These are phyloP conservation scores for Peromyscus attwateri DNA, from an alignment of 2,797 vertebrate species.

Conservation along the genomic window DNA sequence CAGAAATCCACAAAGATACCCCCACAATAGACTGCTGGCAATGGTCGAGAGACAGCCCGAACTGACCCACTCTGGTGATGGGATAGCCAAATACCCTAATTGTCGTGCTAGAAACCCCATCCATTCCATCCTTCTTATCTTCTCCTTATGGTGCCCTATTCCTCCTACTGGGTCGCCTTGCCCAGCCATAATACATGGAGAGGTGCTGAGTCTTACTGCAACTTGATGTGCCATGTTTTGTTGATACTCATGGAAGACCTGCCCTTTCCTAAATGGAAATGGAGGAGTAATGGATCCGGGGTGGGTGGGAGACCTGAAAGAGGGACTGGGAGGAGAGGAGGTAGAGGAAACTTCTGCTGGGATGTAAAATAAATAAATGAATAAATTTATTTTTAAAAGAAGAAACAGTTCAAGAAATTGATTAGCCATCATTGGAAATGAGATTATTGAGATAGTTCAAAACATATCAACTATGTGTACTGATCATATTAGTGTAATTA, in stretches of 20 bases:
- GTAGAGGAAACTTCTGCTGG: not conserved
- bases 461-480: not conserved
- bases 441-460: not conserved
- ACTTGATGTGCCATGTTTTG: not conserved
- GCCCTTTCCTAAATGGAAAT: not conserved
- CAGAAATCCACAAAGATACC: too few species aligned
- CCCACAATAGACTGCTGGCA: too few species aligned
- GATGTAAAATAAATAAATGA: not conserved
- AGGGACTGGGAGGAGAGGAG: not conserved
- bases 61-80: too few species aligned
- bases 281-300: not conserved
- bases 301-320: accelerated
- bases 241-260: not conserved
- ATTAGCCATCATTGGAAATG: not conserved
- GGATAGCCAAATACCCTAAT: too few species aligned
- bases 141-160: not conserved
- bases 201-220: not conserved
- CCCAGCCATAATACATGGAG: not conserved
- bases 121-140: not conserved
- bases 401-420: not conserved
- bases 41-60: too few species aligned
- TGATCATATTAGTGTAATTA: not conserved
- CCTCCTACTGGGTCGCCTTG: not conserved
- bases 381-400: not conserved
- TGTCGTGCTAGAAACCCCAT: too few species aligned